Base-by-base conservation (phyloP, 2,113 vertebrate species). In the Gasterosteus aculeatus region DNA sequence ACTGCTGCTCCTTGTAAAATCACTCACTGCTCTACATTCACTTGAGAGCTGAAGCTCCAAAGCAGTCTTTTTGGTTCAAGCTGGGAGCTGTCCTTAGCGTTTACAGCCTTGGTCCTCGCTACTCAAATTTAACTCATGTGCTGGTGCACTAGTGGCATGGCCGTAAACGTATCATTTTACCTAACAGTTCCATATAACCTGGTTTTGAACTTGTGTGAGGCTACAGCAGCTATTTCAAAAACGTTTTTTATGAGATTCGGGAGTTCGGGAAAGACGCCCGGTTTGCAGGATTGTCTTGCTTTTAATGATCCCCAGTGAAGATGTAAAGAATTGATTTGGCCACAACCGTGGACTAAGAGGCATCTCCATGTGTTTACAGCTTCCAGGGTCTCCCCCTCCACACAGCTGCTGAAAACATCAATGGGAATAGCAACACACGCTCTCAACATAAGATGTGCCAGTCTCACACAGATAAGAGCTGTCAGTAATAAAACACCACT, bases 1-100 rank as follows among this genome's bases (percentile, higher is more conserved):
- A 29, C 80, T 74, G 75, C 82, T 84, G 85, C 81, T 77, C 71
- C 71, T 81, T 74, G 80, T 81, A 82, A 89, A 85, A 77, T 78
- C 83, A 73, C 76, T 83, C 72, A 33, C 0, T 44, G 84, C 66
- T 86, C 69, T 18, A 26, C 64, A 71, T 78, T 70, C 78, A 61
- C 62, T 14, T 18, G 71, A 85, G 84, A 82, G 76, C 83, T 85
- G 63, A 63, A 66, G 84, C 82, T 82, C 74, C 68, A 74, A 75
- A 51, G 83, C 71, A 35, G 65, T 49, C 69, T 68, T 53, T 44
- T 77, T 38, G 77, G 67, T 78, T 80, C 57, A 41, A 58, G 35
- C 51, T 73, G 63, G 49, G 80, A 69, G 69, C 61, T 61, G 63
- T 79, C 68, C 79, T 22, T 35, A 62, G 65, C 75, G 75, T 59